Percentiles rank a stretch among this genome's conserved stretches.
These are phyloP conservation scores for Bujurquina vittata DNA, from an alignment of 2,113 vertebrate species.

Conservation along the genomic window DNA sequence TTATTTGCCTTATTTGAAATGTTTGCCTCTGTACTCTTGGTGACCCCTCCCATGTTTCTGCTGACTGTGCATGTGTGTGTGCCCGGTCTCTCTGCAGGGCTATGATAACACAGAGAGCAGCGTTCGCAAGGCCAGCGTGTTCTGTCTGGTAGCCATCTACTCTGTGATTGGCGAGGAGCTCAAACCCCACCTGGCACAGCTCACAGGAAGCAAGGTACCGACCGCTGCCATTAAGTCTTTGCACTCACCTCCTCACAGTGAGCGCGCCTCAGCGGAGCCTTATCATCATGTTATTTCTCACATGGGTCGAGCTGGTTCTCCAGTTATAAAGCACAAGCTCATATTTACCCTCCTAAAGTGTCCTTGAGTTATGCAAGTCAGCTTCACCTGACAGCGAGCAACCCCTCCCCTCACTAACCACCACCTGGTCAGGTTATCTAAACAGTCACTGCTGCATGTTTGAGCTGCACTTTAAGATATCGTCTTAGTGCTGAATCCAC, in stretches of 20 bases:
- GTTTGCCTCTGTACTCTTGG: constrained; percentile 57
- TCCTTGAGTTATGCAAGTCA: constrained; percentile 54
- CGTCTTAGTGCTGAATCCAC: background rate
- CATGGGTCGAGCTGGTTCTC: constrained; percentile 19
- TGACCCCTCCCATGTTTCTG: constrained; percentile 36
- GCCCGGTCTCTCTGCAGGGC: constrained; percentile 81
- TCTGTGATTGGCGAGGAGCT: constrained; percentile 98
- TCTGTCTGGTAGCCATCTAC: constrained; percentile 98
- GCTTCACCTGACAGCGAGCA: background rate
- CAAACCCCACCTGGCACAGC: constrained; percentile 97
- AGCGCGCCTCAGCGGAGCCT: constrained; percentile 31
- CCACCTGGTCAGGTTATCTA: background rate
- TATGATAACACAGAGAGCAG: constrained; percentile 99
- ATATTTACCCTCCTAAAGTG: constrained; percentile 29
- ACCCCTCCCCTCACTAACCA: background rate
- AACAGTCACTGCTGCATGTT: background rate
- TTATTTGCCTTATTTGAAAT: constrained; percentile 75
- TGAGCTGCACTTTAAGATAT: background rate
- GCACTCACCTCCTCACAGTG: background rate
- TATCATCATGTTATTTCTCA: constrained; percentile 55
- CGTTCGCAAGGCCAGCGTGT: constrained; percentile 98
- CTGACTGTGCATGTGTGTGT: constrained; percentile 11
- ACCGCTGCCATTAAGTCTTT: background rate
- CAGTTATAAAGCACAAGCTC: constrained; percentile 9
- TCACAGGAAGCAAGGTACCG: constrained; percentile 89